Evolutionary conservation across 2,797 vertebrate species (phyloP).

Genomic region (Periophthalmus magnuspinnatus): DNA sequence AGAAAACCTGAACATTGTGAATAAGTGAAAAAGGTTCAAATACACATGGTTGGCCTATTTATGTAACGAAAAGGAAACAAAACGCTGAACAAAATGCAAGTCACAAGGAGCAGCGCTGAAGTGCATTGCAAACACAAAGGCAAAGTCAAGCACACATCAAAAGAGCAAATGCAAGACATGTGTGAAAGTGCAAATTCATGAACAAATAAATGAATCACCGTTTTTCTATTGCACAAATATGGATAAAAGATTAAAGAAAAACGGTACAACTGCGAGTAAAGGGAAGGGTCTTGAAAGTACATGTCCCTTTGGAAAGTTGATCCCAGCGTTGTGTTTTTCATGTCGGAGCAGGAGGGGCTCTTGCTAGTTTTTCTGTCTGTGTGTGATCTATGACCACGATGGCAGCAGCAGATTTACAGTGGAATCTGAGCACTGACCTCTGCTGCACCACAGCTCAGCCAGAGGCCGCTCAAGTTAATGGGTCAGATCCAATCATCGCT

Average conservation of each 20-base stretch:
- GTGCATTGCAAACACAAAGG: not conserved
- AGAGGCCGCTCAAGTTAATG: conserved; percentile 73
- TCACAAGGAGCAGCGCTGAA: not conserved
- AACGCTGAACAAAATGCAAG: not conserved
- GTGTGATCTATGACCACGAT: conserved; percentile 44
- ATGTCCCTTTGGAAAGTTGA: conserved; percentile 42
- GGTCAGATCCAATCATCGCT: conserved; percentile 72
- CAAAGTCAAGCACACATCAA: not conserved
- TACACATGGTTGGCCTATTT: too few species aligned
- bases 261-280: not conserved
- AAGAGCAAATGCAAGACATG: not conserved
- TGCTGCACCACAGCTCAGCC: conserved; percentile 54
- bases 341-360: conserved; percentile 2
- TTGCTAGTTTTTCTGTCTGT: conserved; percentile 5
- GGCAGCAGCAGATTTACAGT: conserved; percentile 66
- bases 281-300: conserved; percentile 14
- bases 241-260: not conserved
- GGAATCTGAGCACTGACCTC: conserved; percentile 64
- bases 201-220: not conserved
- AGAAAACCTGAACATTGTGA: too few species aligned
- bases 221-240: not conserved
- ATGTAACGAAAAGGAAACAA: too few species aligned
- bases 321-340: conserved; percentile 34
- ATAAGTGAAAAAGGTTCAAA: too few species aligned
- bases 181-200: not conserved